Base-by-base conservation (phyloP, 2,888 invertebrate species). In the Parasteatoda lunata region DNA sequence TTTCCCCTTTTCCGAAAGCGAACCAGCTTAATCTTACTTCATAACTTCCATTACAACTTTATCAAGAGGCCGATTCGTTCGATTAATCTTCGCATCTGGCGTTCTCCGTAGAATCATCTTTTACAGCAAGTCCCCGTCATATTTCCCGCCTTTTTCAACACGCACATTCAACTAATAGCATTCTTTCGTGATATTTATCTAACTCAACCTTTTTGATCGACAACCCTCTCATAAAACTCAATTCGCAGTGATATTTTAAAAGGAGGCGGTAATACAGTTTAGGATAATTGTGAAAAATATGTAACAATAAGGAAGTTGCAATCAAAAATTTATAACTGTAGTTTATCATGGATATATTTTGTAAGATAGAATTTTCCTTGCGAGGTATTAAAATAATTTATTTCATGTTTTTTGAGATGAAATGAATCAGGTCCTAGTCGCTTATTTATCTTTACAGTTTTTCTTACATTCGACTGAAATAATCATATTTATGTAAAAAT, bases 1-100 rank as follows among this genome's bases (percentile, higher is more conserved):
- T 79, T 69, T 64, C 59, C 68, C 59, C 68, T 52, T 45, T 8
- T 49, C 66, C 47, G n/a, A n/a, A 11, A 49, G 15, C 49, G 52
- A 78, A 78, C 70, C 77, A 71, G 77, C 79, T 80, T 76, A 59
- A 76, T 85, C 79, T 80, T 78, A 79, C 75, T 80, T 71, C 73
- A 75, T 79, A 80, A 85, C 80, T 80, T 79, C 85, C 79, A 85
- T 80, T 85, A 85, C 85, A 85, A 85, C 85, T 85, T 85, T 85
- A 85, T 85, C 75, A 85, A 79, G 76, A 15, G 52, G 64, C 75
- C 68, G 54, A 75, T 81, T 81, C 54, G 49, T 80, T 85, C 85
- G 75, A 85, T 85, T 85, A 85, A 85, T 85, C 85, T 85, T 69
- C 70, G 49, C 85, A 80, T 85, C 85, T 85, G 85, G 79, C 69